Percentiles rank a stretch among this genome's conserved stretches.
Conservation (phyloP, 1,140 invertebrate genomes). For the Zaprionus capensis region DNA sequence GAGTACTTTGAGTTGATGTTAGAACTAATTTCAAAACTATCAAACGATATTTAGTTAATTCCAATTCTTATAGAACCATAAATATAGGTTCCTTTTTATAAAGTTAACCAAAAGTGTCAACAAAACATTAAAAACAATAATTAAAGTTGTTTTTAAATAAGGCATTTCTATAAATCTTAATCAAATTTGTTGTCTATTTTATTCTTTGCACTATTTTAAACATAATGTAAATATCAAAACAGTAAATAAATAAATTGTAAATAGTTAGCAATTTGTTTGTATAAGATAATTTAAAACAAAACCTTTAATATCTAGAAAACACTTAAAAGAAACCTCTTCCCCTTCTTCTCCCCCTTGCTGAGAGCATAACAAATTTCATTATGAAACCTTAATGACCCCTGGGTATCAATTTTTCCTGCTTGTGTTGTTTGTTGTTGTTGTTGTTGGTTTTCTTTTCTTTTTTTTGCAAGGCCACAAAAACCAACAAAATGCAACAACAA, state of each 20-base stretch:
- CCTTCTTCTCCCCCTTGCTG: neutral
- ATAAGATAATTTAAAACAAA: neutral
- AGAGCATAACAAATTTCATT: constrained; percentile 12
- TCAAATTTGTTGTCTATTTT: neutral
- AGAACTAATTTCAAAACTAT: too few relatives aligned
- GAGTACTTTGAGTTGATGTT: too few relatives aligned
- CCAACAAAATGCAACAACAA: constrained; percentile 58
- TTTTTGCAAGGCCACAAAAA: constrained; percentile 66
- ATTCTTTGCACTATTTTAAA: neutral
- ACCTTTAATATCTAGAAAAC: neutral
- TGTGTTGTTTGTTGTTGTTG: neutral
- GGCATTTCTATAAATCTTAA: too few relatives aligned
- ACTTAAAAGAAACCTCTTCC: neutral
- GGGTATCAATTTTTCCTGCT: constrained; percentile 2
- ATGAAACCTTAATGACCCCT: constrained; percentile 29
- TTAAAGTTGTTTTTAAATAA: too few relatives aligned
- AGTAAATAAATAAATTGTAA: too few relatives aligned
- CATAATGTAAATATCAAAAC: neutral
- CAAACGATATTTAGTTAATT: too few relatives aligned
- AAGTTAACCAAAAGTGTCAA: neutral
- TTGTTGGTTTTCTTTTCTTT: neutral
- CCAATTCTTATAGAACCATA: rapidly evolving
- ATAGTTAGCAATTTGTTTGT: too few relatives aligned
- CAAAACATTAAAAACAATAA: neutral
- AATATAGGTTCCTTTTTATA: too few relatives aligned